Conservation (phyloP, 2,888 invertebrate genomes). For the Tipula confusa region DNA sequence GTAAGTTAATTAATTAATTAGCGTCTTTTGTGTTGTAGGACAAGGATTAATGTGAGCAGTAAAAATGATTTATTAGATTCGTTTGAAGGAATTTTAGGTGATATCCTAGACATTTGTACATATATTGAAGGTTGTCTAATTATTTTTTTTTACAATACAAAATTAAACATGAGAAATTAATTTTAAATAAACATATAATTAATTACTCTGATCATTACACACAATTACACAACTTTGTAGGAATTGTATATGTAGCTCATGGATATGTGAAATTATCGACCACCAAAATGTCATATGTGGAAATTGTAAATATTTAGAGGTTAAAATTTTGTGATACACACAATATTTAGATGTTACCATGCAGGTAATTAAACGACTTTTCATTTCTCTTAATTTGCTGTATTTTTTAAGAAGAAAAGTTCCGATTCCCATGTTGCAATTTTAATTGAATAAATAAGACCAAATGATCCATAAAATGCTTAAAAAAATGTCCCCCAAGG, state of each 20-base stretch:
- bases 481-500: no score
- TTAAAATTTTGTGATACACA: no score
- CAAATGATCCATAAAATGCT: no score
- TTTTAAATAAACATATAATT: neutral
- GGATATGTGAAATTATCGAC: neutral
- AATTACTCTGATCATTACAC: neutral
- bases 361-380: no score
- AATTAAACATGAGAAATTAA: neutral
- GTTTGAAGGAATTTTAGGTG: neutral
- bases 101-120: neutral
- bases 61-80: neutral
- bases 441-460: no score
- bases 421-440: no score
- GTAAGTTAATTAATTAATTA: neutral
- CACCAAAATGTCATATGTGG: neutral
- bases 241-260: neutral
- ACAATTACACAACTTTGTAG: neutral
- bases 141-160: neutral
- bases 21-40: neutral
- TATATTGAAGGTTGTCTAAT: neutral
- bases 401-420: no score
- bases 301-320: neutral
- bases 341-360: no score
- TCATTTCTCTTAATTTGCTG: no score
- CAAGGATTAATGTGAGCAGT: neutral